Percentiles rank a stretch among this genome's conserved stretches.
phyloP scores from a whole-genome alignment of 2,888 invertebrate species.

The Nephrotoma guestfalica region DNA sequence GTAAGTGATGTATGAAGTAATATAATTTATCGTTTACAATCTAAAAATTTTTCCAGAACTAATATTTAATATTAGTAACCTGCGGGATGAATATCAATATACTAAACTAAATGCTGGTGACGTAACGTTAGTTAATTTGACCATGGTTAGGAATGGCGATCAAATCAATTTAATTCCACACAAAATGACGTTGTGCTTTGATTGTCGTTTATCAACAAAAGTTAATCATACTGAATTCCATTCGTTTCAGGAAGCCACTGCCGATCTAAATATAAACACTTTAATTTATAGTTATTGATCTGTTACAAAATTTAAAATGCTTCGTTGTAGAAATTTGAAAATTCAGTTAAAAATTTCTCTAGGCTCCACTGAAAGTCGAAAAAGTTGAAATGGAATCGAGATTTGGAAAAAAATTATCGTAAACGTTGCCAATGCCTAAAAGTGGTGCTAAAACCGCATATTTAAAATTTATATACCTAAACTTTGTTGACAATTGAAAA shows the following conservation, averaged over 20 bases:
- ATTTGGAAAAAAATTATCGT: constrained; percentile 39
- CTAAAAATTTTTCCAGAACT: constrained; percentile 28
- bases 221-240: constrained; percentile 25
- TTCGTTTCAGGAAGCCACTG: constrained; percentile 47
- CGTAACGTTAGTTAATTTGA: constrained; percentile 62
- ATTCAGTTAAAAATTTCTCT: constrained; percentile 47
- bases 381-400: no score
- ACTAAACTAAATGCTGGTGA: constrained; percentile 40
- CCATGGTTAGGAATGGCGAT: constrained; percentile 53
- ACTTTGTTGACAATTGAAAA: background rate
- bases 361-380: constrained; percentile 66
- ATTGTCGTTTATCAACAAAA: constrained; percentile 18
- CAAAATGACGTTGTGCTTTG: constrained; percentile 47
- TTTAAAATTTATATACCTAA: background rate
- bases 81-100: constrained; percentile 32
- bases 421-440: background rate
- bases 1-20: constrained; percentile 38
- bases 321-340: constrained; percentile 28
- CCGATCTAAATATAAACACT: constrained; percentile 32
- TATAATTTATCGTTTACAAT: background rate
- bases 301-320: background rate
- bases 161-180: constrained; percentile 72
- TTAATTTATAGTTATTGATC: background rate
- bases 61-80: no score
- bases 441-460: background rate